Percentiles rank a stretch among this genome's conserved stretches.
Conservation (phyloP, 2,888 invertebrate species). For the Priocnemis perturbator region DNA sequence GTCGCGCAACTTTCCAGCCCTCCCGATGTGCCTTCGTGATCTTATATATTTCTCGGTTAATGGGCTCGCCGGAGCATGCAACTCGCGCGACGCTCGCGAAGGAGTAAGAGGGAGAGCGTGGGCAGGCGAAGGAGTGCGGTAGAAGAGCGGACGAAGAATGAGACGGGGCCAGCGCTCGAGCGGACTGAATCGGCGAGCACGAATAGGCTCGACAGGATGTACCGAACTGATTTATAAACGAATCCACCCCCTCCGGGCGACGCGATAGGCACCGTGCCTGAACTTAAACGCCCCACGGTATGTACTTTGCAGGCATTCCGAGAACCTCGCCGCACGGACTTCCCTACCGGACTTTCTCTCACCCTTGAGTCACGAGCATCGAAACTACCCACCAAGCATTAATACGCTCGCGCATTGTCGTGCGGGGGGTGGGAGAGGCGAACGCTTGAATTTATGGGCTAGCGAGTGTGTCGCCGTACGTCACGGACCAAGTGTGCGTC, state of each 20-base stretch:
- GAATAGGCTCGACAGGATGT: neutral
- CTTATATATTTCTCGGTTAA: slow-evolving; percentile 51
- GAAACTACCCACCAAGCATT: too few species aligned
- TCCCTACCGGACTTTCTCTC: too few species aligned
- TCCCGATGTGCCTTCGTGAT: slow-evolving; percentile 54
- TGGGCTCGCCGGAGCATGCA: slow-evolving; percentile 40
- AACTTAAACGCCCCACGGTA: neutral
- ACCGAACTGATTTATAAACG: slow-evolving; percentile 11
- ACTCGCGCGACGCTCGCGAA: slow-evolving; percentile 3
- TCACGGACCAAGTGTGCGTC: neutral
- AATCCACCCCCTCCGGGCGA: neutral
- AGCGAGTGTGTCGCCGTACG: too few species aligned
- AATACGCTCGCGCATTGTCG: too few species aligned
- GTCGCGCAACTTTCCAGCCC: slow-evolving; percentile 6
- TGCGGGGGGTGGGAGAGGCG: too few species aligned
- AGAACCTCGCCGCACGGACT: too few species aligned
- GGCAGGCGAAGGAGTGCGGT: neutral
- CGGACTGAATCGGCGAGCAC: too few species aligned
- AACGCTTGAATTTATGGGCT: too few species aligned
- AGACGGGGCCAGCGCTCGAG: too few species aligned
- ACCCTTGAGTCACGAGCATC: too few species aligned
- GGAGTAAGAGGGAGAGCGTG: neutral
- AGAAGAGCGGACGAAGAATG: neutral
- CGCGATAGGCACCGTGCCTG: too few species aligned
- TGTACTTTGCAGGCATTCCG: too few species aligned